Percentiles rank a stretch among this genome's conserved stretches.
phyloP scores from a whole-genome alignment of 2,797 vertebrate genomes.

The Crenuchus spilurus region DNA sequence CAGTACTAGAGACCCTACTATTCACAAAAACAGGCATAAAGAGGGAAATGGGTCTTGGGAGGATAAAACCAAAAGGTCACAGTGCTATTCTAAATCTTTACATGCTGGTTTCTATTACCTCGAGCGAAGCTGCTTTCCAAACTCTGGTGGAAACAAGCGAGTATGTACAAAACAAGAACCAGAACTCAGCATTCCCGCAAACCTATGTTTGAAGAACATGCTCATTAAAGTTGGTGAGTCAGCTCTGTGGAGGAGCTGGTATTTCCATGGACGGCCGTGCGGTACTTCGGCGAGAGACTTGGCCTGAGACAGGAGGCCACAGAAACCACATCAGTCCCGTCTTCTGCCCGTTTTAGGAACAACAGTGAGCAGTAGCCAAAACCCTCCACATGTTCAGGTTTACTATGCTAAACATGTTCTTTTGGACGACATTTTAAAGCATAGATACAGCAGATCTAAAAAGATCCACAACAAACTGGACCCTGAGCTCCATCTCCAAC shows the following conservation, averaged over 20 bases:
- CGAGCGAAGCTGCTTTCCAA: slow-evolving; percentile 17
- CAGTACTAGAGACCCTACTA: too few relatives aligned
- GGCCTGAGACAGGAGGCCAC: neutral
- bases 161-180: neutral
- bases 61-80: neutral
- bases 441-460: too few relatives aligned
- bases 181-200: slow-evolving; percentile 13
- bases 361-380: neutral
- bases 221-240: neutral
- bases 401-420: neutral
- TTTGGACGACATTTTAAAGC: too few relatives aligned
- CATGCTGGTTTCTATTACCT: neutral
- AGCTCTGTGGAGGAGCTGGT: neutral
- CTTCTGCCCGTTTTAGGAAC: neutral
- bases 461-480: too few relatives aligned
- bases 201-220: slow-evolving; percentile 23
- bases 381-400: neutral
- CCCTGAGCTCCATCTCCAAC: too few relatives aligned
- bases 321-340: slow-evolving; percentile 1
- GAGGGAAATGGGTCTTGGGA: neutral
- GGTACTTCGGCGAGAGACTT: slow-evolving; percentile 1
- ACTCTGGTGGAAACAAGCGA: neutral
- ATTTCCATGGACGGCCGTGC: slow-evolving; percentile 1
- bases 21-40: neutral
- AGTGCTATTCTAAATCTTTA: neutral